These are phyloP conservation scores for Callochromis pleurospilus DNA, from an alignment of 2,113 vertebrate genomes.

Conservation along the genomic window DNA sequence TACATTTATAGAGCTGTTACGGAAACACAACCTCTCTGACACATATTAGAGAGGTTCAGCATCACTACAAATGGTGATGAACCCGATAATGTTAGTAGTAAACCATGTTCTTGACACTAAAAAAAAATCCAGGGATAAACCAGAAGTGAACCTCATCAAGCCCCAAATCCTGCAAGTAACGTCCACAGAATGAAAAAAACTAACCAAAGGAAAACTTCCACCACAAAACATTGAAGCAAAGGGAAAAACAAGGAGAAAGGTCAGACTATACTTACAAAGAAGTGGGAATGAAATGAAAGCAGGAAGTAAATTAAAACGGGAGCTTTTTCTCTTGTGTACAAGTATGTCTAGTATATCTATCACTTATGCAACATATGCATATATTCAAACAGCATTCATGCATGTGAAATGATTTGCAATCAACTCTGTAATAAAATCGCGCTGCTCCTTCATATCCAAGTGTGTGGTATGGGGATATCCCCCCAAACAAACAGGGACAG, in stretches of 20 bases:
- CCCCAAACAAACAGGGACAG: constrained; percentile 3
- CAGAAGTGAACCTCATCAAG: neutral
- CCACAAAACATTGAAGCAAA: neutral
- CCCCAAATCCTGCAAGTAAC: neutral
- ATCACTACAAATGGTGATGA: neutral
- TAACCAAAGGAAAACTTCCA: neutral
- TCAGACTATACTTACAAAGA: neutral
- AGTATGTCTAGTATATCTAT: neutral
- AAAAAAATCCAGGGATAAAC: neutral
- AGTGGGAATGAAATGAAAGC: neutral
- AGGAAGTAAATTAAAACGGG: neutral
- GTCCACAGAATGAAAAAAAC: neutral
- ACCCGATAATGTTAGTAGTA: neutral
- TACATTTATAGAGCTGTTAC: neutral
- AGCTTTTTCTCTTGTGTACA: neutral
- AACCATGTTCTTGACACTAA: neutral
- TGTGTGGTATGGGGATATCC: neutral
- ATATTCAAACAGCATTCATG: neutral
- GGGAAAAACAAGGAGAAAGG: neutral
- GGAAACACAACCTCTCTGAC: neutral
- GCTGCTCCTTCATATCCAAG: neutral
- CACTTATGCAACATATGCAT: neutral
- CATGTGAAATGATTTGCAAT: neutral
- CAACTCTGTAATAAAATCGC: neutral
- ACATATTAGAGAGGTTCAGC: neutral